Conservation (phyloP, 2,113 vertebrate species). For the Suncus etruscus region DNA sequence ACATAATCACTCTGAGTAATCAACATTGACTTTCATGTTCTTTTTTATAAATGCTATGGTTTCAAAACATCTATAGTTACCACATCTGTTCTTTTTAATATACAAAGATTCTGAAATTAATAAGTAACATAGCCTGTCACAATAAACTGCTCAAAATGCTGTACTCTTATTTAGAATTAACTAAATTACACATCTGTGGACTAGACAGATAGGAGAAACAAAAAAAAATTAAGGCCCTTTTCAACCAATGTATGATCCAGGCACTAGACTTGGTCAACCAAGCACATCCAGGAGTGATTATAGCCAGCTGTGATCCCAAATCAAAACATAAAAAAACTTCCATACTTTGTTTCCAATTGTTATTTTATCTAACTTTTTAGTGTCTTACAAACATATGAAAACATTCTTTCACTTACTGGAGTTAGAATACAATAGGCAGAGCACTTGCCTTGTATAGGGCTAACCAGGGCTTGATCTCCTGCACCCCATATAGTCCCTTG, state of each 20-base stretch:
- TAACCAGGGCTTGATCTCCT: too few relatives aligned
- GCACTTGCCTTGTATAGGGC: too few relatives aligned
- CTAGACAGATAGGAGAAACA: too few relatives aligned
- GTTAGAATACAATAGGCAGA: too few relatives aligned
- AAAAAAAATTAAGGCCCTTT: too few relatives aligned
- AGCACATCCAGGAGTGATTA: too few relatives aligned
- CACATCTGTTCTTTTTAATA: slow-evolving; percentile 21
- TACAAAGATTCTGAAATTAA: slow-evolving; percentile 15
- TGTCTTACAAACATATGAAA: not conserved
- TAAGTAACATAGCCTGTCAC: not conserved
- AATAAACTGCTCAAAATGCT: not conserved
- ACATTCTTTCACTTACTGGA: too few relatives aligned
- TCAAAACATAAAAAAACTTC: not conserved
- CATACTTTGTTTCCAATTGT: slow-evolving; percentile 27
- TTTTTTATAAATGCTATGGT: not conserved
- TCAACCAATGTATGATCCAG: too few relatives aligned
- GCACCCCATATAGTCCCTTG: too few relatives aligned
- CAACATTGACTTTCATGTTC: not conserved
- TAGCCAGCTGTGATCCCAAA: too few relatives aligned
- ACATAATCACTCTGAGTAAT: not conserved
- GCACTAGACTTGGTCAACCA: too few relatives aligned
- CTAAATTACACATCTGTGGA: not conserved
- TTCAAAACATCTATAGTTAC: slow-evolving; percentile 18
- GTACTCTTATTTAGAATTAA: not conserved
- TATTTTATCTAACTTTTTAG: slow-evolving; percentile 27